These are phyloP conservation scores for Cyclura pinguis DNA, from an alignment of 2,797 vertebrate species.

Conservation along the genomic window DNA sequence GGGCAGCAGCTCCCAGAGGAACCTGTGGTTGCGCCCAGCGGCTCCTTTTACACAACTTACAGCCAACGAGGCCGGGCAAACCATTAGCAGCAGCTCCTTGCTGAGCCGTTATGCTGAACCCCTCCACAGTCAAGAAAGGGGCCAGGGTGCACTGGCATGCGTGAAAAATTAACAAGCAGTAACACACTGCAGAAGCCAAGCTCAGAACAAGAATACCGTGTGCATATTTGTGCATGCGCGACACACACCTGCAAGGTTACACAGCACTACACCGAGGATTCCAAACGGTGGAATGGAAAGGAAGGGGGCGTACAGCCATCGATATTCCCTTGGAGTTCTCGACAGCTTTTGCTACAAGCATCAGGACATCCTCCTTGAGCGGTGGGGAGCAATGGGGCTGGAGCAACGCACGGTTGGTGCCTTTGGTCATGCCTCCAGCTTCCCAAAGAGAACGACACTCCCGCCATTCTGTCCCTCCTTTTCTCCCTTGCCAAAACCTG, in stretches of 20 bases:
- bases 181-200: fast-evolving
- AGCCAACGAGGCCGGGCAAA: not conserved
- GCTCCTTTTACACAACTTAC: slow-evolving; percentile 60
- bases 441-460: not conserved
- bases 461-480: not conserved
- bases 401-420: no score
- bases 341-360: not conserved
- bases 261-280: fast-evolving
- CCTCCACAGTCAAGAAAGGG: slow-evolving; percentile 38
- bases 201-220: not conserved
- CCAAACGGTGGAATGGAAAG: fast-evolving
- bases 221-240: fast-evolving
- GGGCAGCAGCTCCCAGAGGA: slow-evolving; percentile 66
- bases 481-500: not conserved
- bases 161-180: slow-evolving; percentile 17
- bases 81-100: not conserved
- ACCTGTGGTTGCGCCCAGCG: slow-evolving; percentile 55
- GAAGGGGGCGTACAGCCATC: not conserved
- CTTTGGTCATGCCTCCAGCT: no score
- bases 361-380: no score
- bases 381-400: no score
- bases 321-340: not conserved
- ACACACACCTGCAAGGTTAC: not conserved
- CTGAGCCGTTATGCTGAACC: not conserved
- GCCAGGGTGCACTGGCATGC: slow-evolving; percentile 17